Evolutionary conservation across 2,888 invertebrate genomes (phyloP), one percentile per base, ranked within the genome.

Genomic region (Unio pictorum): DNA sequence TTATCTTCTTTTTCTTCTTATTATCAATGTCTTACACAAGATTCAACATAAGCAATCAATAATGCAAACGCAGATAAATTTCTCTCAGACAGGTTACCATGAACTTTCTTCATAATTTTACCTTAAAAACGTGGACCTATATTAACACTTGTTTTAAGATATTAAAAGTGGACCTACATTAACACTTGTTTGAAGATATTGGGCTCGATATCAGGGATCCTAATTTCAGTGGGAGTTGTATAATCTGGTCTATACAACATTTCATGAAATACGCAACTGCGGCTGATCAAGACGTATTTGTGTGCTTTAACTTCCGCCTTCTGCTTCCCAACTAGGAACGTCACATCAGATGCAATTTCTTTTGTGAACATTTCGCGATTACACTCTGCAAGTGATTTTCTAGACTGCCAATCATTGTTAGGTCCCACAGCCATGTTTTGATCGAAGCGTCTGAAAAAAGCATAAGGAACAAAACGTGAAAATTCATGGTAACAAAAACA

Each of bases 211-310:
- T 82, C 82, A 0, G 79, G 78, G 17, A 81, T 76, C 6, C 61
- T 61, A n/a, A 81, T 69, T 34, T 72, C 72, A 23, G 69, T 68
- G 15, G 72, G 71, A 15, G 72, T 62, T 18, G 71, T 68, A 28
- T 66, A 71, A 61, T 77, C 68, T 7, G 71, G 67, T 67, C 78
- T 77, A 34, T 61, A 67, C 55, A 82, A 70, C 82, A 82, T 82
- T n/a, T 77, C 79, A 65, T 72, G 74, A 64, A 81, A 81, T 5
- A 81, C 79, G 45, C 75, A 74, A 67, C 81, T 82, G 30, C 82
- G 73, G 66, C 80, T 81, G n/a, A 76, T 74, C 15, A 82, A 67
- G 17, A 81, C 71, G 60, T 78, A 82, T 59, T 76, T 78, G 67
- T 82, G 82, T 0, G 82, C 82, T 26, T 66, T 62, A 23, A 80